Percentiles rank a stretch among this genome's conserved stretches.
phyloP scores from a whole-genome alignment of 1,140 invertebrate genomes.

The Mizuhopecten yessoensis region DNA sequence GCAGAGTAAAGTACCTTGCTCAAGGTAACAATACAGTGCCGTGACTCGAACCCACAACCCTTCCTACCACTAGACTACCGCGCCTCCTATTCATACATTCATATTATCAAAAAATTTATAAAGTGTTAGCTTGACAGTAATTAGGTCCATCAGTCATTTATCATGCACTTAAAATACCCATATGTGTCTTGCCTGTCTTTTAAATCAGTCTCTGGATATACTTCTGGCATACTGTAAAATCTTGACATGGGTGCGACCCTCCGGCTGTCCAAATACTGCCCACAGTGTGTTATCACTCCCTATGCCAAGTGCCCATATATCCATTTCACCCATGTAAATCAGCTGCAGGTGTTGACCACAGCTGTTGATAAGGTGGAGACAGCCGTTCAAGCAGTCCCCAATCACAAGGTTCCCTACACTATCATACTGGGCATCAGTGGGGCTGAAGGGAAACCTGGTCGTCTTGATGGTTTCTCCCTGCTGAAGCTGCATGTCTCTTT shows the following conservation, averaged over 20 bases:
- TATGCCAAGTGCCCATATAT: neutral
- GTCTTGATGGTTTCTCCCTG: neutral
- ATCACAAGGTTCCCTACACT: neutral
- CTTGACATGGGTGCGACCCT: neutral
- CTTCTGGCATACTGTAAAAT: neutral
- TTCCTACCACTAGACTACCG: too few relatives aligned
- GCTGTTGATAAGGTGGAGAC: neutral
- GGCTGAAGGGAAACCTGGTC: neutral
- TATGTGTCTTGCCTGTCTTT: too few relatives aligned
- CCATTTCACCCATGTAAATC: neutral
- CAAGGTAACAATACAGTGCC: too few relatives aligned
- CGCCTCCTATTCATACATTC: too few relatives aligned
- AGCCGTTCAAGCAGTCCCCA: neutral
- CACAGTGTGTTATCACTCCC: neutral
- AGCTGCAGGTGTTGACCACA: neutral
- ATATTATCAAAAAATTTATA: too few relatives aligned
- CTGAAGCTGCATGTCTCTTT: neutral
- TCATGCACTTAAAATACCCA: too few relatives aligned
- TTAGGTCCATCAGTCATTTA: too few relatives aligned
- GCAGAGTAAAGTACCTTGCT: too few relatives aligned
- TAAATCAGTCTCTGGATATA: too few relatives aligned
- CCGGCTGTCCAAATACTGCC: neutral
- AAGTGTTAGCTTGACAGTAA: too few relatives aligned
- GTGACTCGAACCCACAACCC: too few relatives aligned
- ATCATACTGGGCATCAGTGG: neutral